Evolutionary conservation across 1,140 invertebrate species (phyloP), one percentile per base, ranked within the genome.

Genomic region (Trachymyrmex septentrionalis): DNA sequence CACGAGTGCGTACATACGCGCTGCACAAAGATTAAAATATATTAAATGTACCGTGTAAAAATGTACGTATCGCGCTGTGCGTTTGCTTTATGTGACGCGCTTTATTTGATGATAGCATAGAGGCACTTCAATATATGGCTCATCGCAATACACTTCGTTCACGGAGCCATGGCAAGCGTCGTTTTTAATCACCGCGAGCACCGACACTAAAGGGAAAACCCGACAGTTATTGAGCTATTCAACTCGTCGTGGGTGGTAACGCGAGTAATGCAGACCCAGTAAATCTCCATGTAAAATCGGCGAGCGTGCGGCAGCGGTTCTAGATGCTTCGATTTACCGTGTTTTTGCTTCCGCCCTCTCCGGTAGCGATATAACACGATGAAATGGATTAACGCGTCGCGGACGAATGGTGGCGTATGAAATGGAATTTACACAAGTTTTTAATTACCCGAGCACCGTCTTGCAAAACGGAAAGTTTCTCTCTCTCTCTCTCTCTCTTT

Each of bases 371-470:
- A 27, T 48, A 66, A 34, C 44, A 10, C 9, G 57, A 14, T 73
- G 38, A 64, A 66, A 61, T 66, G 53, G 63, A 61, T 81, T 61
- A 66, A 38, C 67, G 44, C 57, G 14, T 59, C 38, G 67, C 12
- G 69, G 27, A 21, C 30, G 69, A 69, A 69, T 64, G 34, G 27
- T 10, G 34, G 2, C 14, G 30, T 21, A 44, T 64, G 67, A 86
- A 71, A 86, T 24, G 61, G 71, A 61, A 87, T 81, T 86, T 63
- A 21, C 80, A 78, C 82, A 76, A 91, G 91, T 44, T 91, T 92
- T 91, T 88, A 92, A 87, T 88, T 91, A 50, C 66, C 6, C 21
- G 66, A 7, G n/a, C 66, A 84, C 85, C 64, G 73, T 64, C 44
- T 66, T 76, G 90, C 89, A 21, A 73, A 88, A 86, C 66, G 61